A percentile compares a stretch with the other conserved stretches of the same genome.
These are phyloP conservation scores for Thamnophis sirtalis DNA, from an alignment of 2,113 vertebrate genomes.

Conservation along the genomic window DNA sequence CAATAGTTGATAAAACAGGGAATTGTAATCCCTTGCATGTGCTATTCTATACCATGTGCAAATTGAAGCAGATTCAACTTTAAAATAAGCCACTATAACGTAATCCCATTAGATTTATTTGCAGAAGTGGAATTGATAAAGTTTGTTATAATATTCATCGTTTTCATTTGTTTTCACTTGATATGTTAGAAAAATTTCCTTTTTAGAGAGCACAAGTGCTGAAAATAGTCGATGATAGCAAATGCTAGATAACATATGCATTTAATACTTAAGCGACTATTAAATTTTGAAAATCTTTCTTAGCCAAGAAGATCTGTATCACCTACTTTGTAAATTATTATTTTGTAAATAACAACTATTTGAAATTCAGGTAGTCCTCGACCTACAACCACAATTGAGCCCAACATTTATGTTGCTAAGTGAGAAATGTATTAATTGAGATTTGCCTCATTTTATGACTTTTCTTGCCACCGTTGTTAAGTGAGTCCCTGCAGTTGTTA, in stretches of 20 bases:
- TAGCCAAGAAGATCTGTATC: not conserved
- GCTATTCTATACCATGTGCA: slow-evolving; percentile 25
- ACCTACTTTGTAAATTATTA: not conserved
- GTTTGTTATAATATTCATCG: not conserved
- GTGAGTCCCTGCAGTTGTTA: too few species aligned
- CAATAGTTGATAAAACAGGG: slow-evolving; percentile 15
- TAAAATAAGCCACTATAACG: slow-evolving; percentile 10
- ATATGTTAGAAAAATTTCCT: not conserved
- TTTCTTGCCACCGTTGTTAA: too few species aligned
- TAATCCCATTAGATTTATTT: slow-evolving; percentile 22
- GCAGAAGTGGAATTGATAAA: not conserved
- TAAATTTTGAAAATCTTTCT: not conserved
- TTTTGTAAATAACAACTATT: not conserved
- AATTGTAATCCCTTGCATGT: slow-evolving; percentile 13
- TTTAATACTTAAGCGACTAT: not conserved
- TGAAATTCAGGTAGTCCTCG: not conserved
- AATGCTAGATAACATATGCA: not conserved
- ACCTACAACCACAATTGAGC: too few species aligned
- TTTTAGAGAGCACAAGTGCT: not conserved
- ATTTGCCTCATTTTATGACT: too few species aligned
- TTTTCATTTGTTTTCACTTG: not conserved
- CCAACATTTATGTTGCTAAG: too few species aligned
- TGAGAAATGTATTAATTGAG: too few species aligned
- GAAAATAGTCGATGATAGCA: not conserved
- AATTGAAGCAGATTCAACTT: not conserved